phyloP scores from a whole-genome alignment of 2,888 invertebrate genomes.

The Globia sparganii region DNA sequence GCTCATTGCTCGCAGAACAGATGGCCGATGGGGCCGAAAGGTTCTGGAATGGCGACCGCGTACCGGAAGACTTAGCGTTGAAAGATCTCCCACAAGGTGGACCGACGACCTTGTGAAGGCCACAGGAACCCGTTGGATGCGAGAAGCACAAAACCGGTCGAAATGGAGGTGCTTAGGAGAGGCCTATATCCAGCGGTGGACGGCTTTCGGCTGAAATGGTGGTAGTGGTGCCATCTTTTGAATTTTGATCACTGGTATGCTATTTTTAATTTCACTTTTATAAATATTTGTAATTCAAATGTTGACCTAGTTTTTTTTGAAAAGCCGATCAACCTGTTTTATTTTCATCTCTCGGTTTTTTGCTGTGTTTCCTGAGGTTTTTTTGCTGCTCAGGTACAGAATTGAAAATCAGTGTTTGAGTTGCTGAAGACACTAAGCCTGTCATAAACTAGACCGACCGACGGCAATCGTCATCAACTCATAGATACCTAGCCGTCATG shows the following conservation, averaged over 20 bases:
- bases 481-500: not conserved
- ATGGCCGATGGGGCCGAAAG: no score
- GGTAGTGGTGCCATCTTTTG: slow-evolving; percentile 6
- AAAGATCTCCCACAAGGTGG: no score
- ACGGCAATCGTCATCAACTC: not conserved
- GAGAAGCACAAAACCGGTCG: no score
- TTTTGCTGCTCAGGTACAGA: not conserved
- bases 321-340: not conserved
- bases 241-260: not conserved
- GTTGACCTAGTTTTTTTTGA: slow-evolving; percentile 19
- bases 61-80: no score
- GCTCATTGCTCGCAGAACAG: no score
- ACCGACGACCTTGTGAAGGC: no score
- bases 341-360: not conserved
- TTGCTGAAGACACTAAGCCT: not conserved
- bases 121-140: no score
- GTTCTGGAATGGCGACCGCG: no score
- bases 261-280: slow-evolving; percentile 31
- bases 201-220: no score
- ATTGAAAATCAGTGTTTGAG: not conserved
- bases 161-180: no score
- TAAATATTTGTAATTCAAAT: slow-evolving; percentile 37
- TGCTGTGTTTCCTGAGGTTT: not conserved
- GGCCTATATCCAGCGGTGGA: no score
- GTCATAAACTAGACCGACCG: not conserved